Percentiles rank a stretch among this genome's conserved stretches.
phyloP scores from a whole-genome alignment of 2,113 vertebrate species.

The Epinephelus fuscoguttatus region DNA sequence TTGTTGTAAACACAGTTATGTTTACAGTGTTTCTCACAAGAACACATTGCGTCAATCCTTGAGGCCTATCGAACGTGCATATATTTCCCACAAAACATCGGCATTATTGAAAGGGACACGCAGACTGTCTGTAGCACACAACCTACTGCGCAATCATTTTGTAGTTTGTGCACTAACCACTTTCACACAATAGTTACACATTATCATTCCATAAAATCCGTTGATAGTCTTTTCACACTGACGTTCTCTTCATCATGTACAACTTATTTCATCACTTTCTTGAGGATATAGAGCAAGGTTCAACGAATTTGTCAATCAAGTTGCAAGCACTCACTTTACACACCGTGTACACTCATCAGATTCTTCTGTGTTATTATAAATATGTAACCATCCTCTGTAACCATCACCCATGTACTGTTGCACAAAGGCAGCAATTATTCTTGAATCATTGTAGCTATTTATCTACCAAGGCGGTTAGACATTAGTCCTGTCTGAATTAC shows the following conservation, averaged over 20 bases:
- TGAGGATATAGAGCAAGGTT: background rate
- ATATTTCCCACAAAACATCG: background rate
- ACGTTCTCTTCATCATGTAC: background rate
- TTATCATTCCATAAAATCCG: background rate
- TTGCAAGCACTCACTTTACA: background rate
- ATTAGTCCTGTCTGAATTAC: slow-evolving; percentile 1
- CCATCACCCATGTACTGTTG: background rate
- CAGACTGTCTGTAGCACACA: too few relatives aligned
- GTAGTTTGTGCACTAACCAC: background rate
- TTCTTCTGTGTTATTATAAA: background rate
- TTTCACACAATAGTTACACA: background rate
- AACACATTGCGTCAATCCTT: background rate
- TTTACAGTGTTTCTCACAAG: slow-evolving; percentile 4
- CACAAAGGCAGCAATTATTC: background rate
- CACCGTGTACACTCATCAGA: background rate
- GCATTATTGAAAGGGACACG: too few relatives aligned
- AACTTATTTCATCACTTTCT: background rate
- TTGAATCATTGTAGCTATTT: background rate
- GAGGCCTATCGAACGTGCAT: background rate
- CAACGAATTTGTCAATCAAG: background rate
- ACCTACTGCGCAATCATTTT: too few relatives aligned
- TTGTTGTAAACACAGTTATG: background rate
- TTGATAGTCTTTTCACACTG: background rate
- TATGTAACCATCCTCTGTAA: background rate
- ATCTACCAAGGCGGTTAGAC: slow-evolving; percentile 4